phyloP scores from a whole-genome alignment of 2,888 invertebrate genomes.

The Cacoxenus indagator region DNA sequence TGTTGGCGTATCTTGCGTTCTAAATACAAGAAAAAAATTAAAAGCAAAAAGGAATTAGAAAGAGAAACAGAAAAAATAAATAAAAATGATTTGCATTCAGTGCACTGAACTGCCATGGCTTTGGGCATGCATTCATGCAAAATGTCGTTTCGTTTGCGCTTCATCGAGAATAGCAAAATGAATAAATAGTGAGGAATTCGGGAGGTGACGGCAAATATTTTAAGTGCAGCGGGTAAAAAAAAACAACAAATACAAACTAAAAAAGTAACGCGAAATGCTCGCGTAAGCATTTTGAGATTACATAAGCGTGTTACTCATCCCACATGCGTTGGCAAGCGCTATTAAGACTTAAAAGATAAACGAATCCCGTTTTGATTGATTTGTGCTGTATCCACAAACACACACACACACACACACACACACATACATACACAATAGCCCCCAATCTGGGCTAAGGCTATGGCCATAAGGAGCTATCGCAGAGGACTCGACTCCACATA shows the following conservation, averaged over 20 bases:
- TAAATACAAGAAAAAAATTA: not conserved
- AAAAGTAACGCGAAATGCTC: not conserved
- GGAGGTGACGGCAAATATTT: conserved; percentile 12
- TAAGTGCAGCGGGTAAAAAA: not conserved
- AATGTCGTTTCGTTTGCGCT: not conserved
- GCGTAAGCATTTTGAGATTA: not conserved
- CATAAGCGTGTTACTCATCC: not conserved
- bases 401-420: not conserved
- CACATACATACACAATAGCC: not conserved
- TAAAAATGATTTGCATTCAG: not conserved
- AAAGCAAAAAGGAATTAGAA: too few relatives aligned
- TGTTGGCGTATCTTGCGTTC: conserved; percentile 19
- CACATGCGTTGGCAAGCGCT: too few relatives aligned
- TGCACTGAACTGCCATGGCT: conserved; percentile 22
- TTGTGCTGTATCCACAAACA: conserved; percentile 21
- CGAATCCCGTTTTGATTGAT: not conserved
- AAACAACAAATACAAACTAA: not conserved
- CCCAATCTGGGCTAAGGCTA: too few relatives aligned
- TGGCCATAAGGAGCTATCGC: too few relatives aligned
- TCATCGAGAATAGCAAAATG: not conserved
- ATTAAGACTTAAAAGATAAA: not conserved
- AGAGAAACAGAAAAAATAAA: not conserved
- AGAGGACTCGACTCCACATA: too few relatives aligned
- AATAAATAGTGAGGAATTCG: not conserved
- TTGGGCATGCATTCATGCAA: conserved; percentile 3